phyloP scores from a whole-genome alignment of 2,113 vertebrate species.

The Brachypodius melanocephalos region DNA sequence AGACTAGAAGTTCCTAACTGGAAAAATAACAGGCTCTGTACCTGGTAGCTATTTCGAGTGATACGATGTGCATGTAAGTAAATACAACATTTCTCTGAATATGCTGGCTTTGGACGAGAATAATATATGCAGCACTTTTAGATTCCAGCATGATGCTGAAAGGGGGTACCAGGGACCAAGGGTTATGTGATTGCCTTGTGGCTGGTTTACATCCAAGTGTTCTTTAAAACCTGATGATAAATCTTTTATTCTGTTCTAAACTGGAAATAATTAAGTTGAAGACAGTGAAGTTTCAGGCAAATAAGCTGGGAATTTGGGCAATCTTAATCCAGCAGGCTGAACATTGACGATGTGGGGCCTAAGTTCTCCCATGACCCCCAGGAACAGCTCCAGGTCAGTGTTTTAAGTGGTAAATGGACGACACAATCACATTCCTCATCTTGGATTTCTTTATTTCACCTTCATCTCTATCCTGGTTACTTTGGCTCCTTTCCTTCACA shows the following conservation, averaged over 20 bases:
- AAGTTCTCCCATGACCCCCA: background rate
- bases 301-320: background rate
- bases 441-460: background rate
- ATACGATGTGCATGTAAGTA: background rate
- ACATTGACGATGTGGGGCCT: background rate
- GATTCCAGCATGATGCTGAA: background rate
- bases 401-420: accelerated
- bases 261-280: background rate
- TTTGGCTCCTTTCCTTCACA: background rate
- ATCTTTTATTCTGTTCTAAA: background rate
- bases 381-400: background rate
- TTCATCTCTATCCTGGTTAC: background rate
- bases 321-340: background rate
- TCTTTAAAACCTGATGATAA: background rate
- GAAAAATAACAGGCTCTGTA: background rate
- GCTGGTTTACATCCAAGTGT: background rate
- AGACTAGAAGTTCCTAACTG: background rate
- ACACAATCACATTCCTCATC: background rate
- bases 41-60: background rate
- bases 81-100: background rate
- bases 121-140: background rate
- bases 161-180: background rate
- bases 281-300: background rate
- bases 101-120: background rate
- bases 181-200: background rate